phyloP scores from a whole-genome alignment of 2,797 vertebrate species.

The Enteromius thamalakanensis region DNA sequence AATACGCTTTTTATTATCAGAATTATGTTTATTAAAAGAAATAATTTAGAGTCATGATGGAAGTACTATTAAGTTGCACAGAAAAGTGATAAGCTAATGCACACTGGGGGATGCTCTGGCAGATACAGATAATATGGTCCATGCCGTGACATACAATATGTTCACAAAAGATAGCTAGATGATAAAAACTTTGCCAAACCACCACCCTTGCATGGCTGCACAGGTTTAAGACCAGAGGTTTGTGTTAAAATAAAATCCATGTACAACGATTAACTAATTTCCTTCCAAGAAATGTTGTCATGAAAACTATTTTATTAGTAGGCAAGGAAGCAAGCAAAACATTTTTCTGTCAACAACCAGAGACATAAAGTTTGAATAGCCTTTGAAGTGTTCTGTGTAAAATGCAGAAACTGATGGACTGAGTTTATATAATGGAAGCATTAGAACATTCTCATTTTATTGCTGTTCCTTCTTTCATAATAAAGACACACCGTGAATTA shows the following conservation, averaged over 20 bases:
- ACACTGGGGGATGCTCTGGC: not conserved
- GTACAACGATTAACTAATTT: not conserved
- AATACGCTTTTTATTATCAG: not conserved
- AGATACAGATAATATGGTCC: slow-evolving; percentile 8
- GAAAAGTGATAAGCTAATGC: not conserved
- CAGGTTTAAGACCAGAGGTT: not conserved
- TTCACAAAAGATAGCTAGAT: slow-evolving; percentile 32
- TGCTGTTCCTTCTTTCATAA: not conserved
- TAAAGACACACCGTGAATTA: not conserved
- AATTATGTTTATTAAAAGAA: not conserved
- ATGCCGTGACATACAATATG: not conserved
- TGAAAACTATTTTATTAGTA: slow-evolving; percentile 2
- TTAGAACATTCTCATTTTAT: slow-evolving; percentile 22
- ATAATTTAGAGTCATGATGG: not conserved
- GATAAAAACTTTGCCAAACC: not conserved
- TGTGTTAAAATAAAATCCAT: not conserved
- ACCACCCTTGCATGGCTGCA: slow-evolving; percentile 10
- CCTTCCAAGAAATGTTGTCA: not conserved
- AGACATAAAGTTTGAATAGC: not conserved
- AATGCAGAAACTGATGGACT: not conserved
- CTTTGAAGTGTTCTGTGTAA: not conserved
- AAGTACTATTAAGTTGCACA: not conserved
- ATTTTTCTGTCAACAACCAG: not conserved
- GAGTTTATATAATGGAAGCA: not conserved
- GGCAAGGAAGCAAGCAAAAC: not conserved